Evolutionary conservation across 2,888 invertebrate species (phyloP).

Genomic region (Crioceris asparagi): DNA sequence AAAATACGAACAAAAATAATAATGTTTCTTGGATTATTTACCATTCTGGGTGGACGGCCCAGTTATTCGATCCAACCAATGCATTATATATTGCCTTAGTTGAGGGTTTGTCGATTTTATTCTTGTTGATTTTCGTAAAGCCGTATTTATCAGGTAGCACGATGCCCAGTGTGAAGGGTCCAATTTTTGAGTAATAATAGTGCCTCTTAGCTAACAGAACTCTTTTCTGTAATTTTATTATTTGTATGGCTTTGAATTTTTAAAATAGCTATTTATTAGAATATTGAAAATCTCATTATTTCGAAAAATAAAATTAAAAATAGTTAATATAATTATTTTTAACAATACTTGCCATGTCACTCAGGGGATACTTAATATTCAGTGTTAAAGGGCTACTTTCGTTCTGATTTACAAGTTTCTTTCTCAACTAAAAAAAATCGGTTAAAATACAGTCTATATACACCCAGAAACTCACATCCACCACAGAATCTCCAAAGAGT

Average conservation of each 20-base stretch:
- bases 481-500: slow-evolving; percentile 52
- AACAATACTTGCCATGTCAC: slow-evolving; percentile 61
- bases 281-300: no score
- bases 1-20: slow-evolving; percentile 1
- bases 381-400: slow-evolving; percentile 48
- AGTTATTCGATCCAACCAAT: slow-evolving; percentile 41
- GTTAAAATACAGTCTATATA: background rate
- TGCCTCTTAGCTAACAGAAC: slow-evolving; percentile 66
- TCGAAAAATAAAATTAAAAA: no score
- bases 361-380: slow-evolving; percentile 74
- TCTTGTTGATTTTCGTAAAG: slow-evolving; percentile 54
- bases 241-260: background rate
- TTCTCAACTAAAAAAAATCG: slow-evolving; percentile 28
- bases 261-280: background rate
- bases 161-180: slow-evolving; percentile 80
- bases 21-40: slow-evolving; percentile 28
- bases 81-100: slow-evolving; percentile 5
- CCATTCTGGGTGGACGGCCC: slow-evolving; percentile 85
- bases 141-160: slow-evolving; percentile 74
- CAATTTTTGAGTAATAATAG: slow-evolving; percentile 72
- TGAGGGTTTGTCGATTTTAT: slow-evolving; percentile 9
- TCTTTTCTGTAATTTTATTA: slow-evolving; percentile 64
- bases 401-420: slow-evolving; percentile 37
- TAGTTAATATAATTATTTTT: background rate
- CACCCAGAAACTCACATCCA: slow-evolving; percentile 25